Base-by-base conservation (phyloP, 2,113 vertebrate species). In the Ardeotis arabs region DNA sequence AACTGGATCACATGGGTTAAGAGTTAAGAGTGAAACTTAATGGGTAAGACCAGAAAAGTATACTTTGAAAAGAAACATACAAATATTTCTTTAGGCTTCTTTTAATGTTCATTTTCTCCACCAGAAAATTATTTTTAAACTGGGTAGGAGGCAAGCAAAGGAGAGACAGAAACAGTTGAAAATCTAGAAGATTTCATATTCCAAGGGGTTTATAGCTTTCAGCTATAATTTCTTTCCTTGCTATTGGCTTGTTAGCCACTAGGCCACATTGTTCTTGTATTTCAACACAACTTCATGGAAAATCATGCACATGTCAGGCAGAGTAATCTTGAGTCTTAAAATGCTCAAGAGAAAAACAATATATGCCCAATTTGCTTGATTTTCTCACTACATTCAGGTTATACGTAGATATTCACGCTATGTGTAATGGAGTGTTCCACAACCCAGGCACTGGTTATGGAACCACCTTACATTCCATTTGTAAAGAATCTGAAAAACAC, bases 361-460 rank as follows among this genome's bases (percentile, higher is more conserved):
- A 27, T 74, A 23, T 44, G 16, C 23, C 11, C 82, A 22, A 75
- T 94, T 84, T 93, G 15, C 53, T 76, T 94, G 33, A 80, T 75
- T 94, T 88, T 89, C 47, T 17, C 16, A 5, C 53, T 72, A 21
- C 6, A 47, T 87, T 68, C 39, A 80, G 66, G 21, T 89, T 90
- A 45, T 35, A 45, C 18, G 79, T 94, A 85, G 74, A 83, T 88
- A 91, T 23, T 85, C 47, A 91, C 35, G 77, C 10, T 63, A 76
- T 15, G 35, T 68, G 6, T 94, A 93, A 90, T 77, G 52, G 58
- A 96, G 87, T 10, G 17, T 79, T 95, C 90, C 85, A 86, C 66
- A 84, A 49, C 9, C 10, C 39, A 73, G 50, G 9, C 39, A 70
- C 12, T 68, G 39, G 6, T 66, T 81, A n/a, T 13, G 2, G 69